Evolutionary conservation across 2,113 vertebrate genomes (phyloP).

Genomic region (Daphoenositta chrysoptera): DNA sequence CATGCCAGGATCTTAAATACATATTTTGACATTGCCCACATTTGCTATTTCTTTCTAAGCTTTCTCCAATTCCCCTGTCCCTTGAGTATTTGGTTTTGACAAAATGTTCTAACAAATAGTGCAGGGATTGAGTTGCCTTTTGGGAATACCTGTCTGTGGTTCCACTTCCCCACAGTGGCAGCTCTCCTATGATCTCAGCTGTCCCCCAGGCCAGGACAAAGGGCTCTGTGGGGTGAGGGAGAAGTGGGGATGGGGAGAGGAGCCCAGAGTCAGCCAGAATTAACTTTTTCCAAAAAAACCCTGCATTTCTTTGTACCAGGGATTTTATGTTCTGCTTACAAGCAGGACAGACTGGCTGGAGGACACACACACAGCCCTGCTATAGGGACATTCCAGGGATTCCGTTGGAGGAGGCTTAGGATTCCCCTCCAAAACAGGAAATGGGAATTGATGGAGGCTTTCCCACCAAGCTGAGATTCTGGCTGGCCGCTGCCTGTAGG

Average conservation of each 20-base stretch:
- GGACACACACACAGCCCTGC: rapidly evolving
- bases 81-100: not conserved
- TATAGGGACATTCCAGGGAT: rapidly evolving
- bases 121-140: not conserved
- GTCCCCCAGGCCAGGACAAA: not conserved
- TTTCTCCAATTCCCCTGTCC: not conserved
- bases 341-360: not conserved
- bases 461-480: not conserved
- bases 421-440: not conserved
- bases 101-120: not conserved
- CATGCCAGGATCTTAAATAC: not conserved
- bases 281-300: not conserved
- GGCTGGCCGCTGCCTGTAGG: not conserved
- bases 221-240: not conserved
- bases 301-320: not conserved
- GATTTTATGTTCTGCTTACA: not conserved
- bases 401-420: not conserved
- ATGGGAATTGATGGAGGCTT: not conserved
- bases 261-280: not conserved
- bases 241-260: not conserved
- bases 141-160: not conserved
- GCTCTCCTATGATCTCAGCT: not conserved
- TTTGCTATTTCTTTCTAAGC: not conserved
- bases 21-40: not conserved
- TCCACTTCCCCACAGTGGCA: rapidly evolving